A percentile compares a stretch with the other conserved stretches of the same genome.
Evolutionary conservation across 1,140 invertebrate genomes (phyloP).

Genomic region (Bicyclus anynana): DNA sequence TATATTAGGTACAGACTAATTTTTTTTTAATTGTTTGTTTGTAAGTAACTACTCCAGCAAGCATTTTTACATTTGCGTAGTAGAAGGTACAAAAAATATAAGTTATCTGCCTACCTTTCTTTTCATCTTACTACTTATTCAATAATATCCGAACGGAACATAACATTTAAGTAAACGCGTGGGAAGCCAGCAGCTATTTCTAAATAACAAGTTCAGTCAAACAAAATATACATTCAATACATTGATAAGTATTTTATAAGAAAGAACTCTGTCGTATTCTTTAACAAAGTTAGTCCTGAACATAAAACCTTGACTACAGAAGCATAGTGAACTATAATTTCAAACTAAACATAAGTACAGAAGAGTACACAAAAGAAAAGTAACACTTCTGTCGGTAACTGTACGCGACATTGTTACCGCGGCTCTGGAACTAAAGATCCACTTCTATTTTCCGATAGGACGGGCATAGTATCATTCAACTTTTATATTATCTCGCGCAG

Average conservation of each 20-base stretch:
- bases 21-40: too few species aligned
- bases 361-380: slow-evolving; percentile 23
- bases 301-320: neutral
- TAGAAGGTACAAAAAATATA: too few species aligned
- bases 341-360: slow-evolving; percentile 15
- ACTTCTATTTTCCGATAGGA: slow-evolving; percentile 67
- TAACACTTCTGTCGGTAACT: slow-evolving; percentile 32
- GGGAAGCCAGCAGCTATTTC: neutral
- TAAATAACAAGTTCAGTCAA: neutral
- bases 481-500: slow-evolving; percentile 69
- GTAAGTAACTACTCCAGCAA: too few species aligned
- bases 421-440: slow-evolving; percentile 62
- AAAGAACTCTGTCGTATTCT: neutral
- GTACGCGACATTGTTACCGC: slow-evolving; percentile 47
- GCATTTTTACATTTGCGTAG: too few species aligned
- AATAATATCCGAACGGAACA: too few species aligned
- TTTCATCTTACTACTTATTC: neutral
- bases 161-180: too few species aligned
- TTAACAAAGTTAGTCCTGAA: neutral
- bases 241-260: neutral
- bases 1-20: too few species aligned
- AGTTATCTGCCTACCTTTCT: too few species aligned
- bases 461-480: slow-evolving; percentile 64
- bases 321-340: slow-evolving; percentile 4
- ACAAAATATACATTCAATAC: neutral